Evolutionary conservation across 2,888 invertebrate species (phyloP).

Genomic region (Biston stratarius): DNA sequence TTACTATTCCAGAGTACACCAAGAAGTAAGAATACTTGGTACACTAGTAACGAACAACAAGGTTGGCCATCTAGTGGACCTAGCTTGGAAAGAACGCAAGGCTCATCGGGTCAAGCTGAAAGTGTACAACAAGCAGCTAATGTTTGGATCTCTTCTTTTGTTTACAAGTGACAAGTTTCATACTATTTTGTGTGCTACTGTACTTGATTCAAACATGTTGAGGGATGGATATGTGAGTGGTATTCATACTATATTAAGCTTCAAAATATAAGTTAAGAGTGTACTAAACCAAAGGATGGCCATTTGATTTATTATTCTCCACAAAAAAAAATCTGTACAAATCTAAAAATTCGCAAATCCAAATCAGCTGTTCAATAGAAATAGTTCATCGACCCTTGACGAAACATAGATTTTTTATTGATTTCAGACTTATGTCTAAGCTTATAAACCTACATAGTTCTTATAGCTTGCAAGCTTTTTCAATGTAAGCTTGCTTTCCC

Average conservation of each 20-base stretch:
- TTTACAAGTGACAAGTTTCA: constrained; percentile 90
- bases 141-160: constrained; percentile 91
- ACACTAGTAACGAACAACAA: constrained; percentile 72
- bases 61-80: constrained; percentile 76
- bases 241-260: background rate
- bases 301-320: no score
- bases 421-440: no score
- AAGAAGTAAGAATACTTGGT: constrained; percentile 75
- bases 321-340: no score
- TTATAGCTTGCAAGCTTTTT: no score
- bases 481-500: no score
- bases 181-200: constrained; percentile 89
- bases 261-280: background rate
- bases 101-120: constrained; percentile 53
- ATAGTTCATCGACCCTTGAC: no score
- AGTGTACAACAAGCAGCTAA: constrained; percentile 83
- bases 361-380: no score
- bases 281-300: no score
- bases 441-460: no score
- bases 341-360: no score
- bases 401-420: no score
- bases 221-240: constrained; percentile 85
- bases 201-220: constrained; percentile 84
- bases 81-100: constrained; percentile 67
- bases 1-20: constrained; percentile 71